A percentile compares a stretch with the other conserved stretches of the same genome.
These are phyloP conservation scores for Epizoanthus ramosus DNA, from an alignment of 92 coral and sea anemone genomes.

Conservation along the genomic window DNA sequence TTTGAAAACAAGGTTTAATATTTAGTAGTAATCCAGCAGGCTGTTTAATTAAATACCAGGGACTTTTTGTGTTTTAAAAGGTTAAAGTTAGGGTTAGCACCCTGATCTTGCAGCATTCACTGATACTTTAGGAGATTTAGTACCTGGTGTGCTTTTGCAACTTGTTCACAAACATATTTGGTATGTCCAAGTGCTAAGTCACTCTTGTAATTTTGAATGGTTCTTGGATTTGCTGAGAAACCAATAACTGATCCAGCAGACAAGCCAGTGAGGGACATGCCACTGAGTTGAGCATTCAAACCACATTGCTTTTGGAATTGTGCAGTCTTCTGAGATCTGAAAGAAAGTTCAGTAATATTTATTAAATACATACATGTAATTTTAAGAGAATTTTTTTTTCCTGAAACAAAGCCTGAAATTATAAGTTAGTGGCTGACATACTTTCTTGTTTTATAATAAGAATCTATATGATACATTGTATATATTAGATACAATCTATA, in stretches of 20 bases:
- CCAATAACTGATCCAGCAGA: constrained; percentile 48
- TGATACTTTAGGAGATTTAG: not conserved
- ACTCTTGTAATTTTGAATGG: constrained; percentile 23
- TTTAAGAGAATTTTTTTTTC: not conserved
- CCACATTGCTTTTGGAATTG: constrained; percentile 49
- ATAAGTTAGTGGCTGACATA: no score
- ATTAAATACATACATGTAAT: not conserved
- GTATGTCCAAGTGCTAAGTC: constrained; percentile 26
- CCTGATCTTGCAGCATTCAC: not conserved
- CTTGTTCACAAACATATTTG: constrained; percentile 39
- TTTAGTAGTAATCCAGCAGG: no score
- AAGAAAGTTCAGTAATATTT: not conserved
- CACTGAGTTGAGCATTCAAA: constrained; percentile 41
- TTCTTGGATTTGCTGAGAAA: constrained; percentile 36
- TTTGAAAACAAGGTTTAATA: no score
- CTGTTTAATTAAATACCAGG: no score
- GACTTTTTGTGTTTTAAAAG: no score
- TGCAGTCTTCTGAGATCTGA: constrained; percentile 46
- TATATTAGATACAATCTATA: no score
- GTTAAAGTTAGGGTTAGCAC: no score
- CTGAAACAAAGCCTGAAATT: not conserved
- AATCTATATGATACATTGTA: no score
- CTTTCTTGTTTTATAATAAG: no score
- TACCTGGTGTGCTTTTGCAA: constrained; percentile 49
- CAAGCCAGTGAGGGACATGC: constrained; percentile 40